Percentiles rank a stretch among this genome's conserved stretches.
phyloP scores from a whole-genome alignment of 2,113 vertebrate species.

The Perca fluviatilis region DNA sequence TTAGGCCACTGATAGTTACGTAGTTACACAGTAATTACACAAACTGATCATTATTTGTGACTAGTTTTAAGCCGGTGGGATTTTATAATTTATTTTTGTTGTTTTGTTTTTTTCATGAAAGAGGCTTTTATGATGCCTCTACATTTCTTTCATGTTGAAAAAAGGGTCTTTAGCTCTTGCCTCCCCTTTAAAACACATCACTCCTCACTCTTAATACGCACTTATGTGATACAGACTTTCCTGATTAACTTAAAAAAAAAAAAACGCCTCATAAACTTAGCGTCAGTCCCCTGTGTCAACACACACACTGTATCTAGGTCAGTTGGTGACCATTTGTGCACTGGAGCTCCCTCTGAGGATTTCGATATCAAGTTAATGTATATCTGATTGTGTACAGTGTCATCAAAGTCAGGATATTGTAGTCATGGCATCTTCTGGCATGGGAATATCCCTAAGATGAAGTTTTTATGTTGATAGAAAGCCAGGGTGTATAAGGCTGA shows the following conservation, averaged over 20 bases:
- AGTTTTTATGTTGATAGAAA: conserved; percentile 69
- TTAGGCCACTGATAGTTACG: background rate
- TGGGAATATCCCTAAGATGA: conserved; percentile 60
- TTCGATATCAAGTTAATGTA: background rate
- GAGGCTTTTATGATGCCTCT: background rate
- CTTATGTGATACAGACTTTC: background rate
- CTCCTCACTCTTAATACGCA: background rate
- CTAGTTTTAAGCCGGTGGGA: background rate
- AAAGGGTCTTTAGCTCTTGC: background rate
- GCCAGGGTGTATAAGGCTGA: conserved; percentile 61
- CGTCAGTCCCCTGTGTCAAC: background rate
- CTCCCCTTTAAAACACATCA: background rate
- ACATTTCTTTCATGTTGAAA: conserved; percentile 9
- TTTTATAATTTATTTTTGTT: background rate
- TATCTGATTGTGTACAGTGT: conserved; percentile 7
- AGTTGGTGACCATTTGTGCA: background rate
- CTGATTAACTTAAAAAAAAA: background rate
- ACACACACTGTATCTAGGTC: background rate
- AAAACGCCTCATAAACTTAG: background rate
- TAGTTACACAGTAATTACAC: conserved; percentile 20
- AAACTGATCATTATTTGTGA: background rate
- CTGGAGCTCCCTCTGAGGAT: background rate
- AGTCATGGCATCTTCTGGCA: conserved; percentile 59
- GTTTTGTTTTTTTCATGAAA: background rate
- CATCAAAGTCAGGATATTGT: conserved; percentile 44